Percentiles rank a stretch among this genome's conserved stretches.
phyloP scores from a whole-genome alignment of 2,797 vertebrate species.

The Diceros bicornis region DNA sequence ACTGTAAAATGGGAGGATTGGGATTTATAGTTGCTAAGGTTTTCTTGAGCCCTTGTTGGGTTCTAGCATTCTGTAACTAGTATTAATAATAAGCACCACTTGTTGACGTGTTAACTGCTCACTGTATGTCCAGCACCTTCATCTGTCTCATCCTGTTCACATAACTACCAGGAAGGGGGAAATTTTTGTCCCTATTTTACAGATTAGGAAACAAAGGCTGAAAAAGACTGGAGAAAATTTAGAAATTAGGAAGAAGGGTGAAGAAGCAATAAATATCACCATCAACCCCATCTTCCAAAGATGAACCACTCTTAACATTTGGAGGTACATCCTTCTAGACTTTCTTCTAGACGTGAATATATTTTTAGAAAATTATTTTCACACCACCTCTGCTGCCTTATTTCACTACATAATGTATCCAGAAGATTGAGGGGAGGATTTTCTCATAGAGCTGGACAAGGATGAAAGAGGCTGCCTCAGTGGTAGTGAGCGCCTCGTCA shows the following conservation, averaged over 20 bases:
- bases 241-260: not conserved
- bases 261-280: not conserved
- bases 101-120: not conserved
- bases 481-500: not conserved
- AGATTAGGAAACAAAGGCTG: not conserved
- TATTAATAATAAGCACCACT: not conserved
- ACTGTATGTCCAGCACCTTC: not conserved
- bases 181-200: not conserved
- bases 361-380: slow-evolving; percentile 19
- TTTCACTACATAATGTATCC: not conserved
- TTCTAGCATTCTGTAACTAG: not conserved
- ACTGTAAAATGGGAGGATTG: not conserved
- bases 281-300: not conserved
- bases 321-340: not conserved
- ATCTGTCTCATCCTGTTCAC: not conserved
- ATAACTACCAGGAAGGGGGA: not conserved
- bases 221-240: not conserved
- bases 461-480: not conserved
- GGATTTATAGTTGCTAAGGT: not conserved
- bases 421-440: not conserved
- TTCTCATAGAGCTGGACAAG: not conserved
- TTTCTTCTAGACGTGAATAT: not conserved
- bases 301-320: not conserved
- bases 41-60: not conserved
- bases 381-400: not conserved